Conservation (phyloP, 2,113 vertebrate species). For the Sylvilagus bachmani region DNA sequence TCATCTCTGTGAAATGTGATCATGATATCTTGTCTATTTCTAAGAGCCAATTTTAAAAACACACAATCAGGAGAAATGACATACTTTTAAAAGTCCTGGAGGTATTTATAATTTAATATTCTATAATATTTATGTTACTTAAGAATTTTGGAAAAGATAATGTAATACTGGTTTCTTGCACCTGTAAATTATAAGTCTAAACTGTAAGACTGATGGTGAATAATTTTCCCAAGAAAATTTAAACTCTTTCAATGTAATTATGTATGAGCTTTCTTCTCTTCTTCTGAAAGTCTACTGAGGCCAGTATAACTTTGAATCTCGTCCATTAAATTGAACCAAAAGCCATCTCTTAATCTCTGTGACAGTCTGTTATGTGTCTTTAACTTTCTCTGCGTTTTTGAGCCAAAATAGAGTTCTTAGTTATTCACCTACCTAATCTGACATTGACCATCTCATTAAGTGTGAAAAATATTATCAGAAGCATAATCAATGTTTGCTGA, state of each 20-base stretch:
- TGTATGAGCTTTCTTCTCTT: constrained; percentile 38
- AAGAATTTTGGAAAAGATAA: constrained; percentile 62
- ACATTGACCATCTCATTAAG: constrained; percentile 57
- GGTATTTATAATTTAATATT: constrained; percentile 35
- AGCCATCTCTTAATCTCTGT: not conserved
- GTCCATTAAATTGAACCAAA: not conserved
- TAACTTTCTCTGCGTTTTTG: not conserved
- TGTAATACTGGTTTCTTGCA: constrained; percentile 17
- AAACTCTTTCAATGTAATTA: constrained; percentile 29
- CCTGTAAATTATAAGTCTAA: constrained; percentile 57
- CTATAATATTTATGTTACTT: constrained; percentile 41
- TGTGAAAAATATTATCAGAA: constrained; percentile 66
- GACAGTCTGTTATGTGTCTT: not conserved
- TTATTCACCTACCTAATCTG: not conserved
- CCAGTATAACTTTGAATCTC: constrained; percentile 41
- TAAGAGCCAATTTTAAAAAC: constrained; percentile 60
- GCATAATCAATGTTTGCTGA: constrained; percentile 37
- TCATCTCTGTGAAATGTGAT: constrained; percentile 31
- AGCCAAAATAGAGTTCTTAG: constrained; percentile 42
- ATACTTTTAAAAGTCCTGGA: constrained; percentile 22
- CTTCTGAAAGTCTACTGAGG: constrained; percentile 3
- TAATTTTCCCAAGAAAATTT: constrained; percentile 55
- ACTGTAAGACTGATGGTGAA: constrained; percentile 35
- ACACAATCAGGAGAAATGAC: constrained; percentile 16
- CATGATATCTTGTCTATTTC: not conserved